Percentiles rank a stretch among this genome's conserved stretches.
phyloP scores from a whole-genome alignment of 1,140 invertebrate species.

The Drosophila sp. region DNA sequence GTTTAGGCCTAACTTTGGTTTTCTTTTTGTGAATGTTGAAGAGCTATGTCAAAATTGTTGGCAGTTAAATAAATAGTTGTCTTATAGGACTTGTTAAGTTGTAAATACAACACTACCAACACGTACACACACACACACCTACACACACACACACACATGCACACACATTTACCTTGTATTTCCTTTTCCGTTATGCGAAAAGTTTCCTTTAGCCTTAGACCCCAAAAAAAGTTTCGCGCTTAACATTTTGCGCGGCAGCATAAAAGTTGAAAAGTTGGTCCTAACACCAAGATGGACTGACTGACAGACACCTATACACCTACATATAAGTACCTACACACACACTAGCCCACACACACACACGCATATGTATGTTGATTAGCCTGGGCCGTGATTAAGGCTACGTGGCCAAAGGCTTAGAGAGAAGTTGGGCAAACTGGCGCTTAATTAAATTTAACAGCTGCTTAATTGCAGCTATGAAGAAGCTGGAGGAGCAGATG shows the following conservation, averaged over 20 bases:
- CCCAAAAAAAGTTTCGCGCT: slow-evolving; percentile 66
- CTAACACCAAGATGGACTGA: slow-evolving; percentile 41
- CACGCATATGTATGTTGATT: slow-evolving; percentile 56
- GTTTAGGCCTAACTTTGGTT: slow-evolving; percentile 23
- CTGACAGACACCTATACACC: slow-evolving; percentile 43
- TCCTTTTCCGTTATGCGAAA: slow-evolving; percentile 79
- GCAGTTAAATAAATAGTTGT: slow-evolving; percentile 77
- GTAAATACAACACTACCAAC: slow-evolving; percentile 22
- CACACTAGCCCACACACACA: slow-evolving; percentile 29
- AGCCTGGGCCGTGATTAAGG: slow-evolving; percentile 69
- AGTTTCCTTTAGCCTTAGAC: slow-evolving; percentile 54
- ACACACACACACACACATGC: slow-evolving; percentile 9
- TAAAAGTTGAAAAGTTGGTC: slow-evolving; percentile 74
- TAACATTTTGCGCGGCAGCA: slow-evolving; percentile 65
- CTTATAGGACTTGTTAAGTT: slow-evolving; percentile 42
- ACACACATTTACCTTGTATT: slow-evolving; percentile 75
- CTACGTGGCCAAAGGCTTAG: slow-evolving; percentile 64
- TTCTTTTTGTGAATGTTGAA: slow-evolving; percentile 47
- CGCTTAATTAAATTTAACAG: slow-evolving; percentile 80
- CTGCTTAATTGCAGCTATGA: slow-evolving; percentile 71
- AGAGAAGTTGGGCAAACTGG: slow-evolving; percentile 39
- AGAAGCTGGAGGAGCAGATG: slow-evolving; percentile 7
- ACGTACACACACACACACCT: slow-evolving; percentile 38
- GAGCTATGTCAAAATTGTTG: slow-evolving; percentile 49
- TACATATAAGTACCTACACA: slow-evolving; percentile 24